Evolutionary conservation across 2,888 invertebrate genomes (phyloP).

Genomic region (Callosobruchus maculatus): DNA sequence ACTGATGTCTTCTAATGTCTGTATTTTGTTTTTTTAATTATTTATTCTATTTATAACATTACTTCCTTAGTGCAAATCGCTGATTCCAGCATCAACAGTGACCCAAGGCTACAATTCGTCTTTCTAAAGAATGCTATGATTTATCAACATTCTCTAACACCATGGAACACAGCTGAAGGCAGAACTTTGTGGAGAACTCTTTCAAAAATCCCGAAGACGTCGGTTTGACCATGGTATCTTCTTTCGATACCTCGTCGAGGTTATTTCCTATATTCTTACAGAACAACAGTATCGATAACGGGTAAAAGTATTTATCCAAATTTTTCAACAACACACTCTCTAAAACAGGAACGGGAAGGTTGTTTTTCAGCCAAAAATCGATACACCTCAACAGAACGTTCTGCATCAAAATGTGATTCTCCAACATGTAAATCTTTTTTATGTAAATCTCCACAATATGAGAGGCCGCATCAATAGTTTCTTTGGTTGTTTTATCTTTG

Average conservation of each 20-base stretch:
- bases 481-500: constrained; percentile 38
- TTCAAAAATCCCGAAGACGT: constrained; percentile 47
- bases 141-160: constrained; percentile 49
- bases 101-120: not conserved
- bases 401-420: constrained; percentile 50
- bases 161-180: constrained; percentile 49
- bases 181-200: constrained; percentile 50
- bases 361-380: constrained; percentile 47
- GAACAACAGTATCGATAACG: constrained; percentile 47
- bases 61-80: too few relatives aligned
- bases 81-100: not conserved
- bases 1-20: too few relatives aligned
- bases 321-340: constrained; percentile 47
- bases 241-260: constrained; percentile 38
- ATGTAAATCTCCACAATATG: constrained; percentile 47
- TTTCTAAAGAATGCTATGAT: constrained; percentile 27
- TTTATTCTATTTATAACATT: too few relatives aligned
- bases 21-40: too few relatives aligned
- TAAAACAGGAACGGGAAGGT: constrained; percentile 43
- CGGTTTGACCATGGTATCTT: constrained; percentile 30
- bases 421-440: constrained; percentile 42
- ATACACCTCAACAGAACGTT: constrained; percentile 48
- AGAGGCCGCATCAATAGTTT: constrained; percentile 41
- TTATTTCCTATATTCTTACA: constrained; percentile 48
- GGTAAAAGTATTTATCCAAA: constrained; percentile 50